phyloP scores from a whole-genome alignment of 2,888 invertebrate species.

The Trissoscelio sp. region DNA sequence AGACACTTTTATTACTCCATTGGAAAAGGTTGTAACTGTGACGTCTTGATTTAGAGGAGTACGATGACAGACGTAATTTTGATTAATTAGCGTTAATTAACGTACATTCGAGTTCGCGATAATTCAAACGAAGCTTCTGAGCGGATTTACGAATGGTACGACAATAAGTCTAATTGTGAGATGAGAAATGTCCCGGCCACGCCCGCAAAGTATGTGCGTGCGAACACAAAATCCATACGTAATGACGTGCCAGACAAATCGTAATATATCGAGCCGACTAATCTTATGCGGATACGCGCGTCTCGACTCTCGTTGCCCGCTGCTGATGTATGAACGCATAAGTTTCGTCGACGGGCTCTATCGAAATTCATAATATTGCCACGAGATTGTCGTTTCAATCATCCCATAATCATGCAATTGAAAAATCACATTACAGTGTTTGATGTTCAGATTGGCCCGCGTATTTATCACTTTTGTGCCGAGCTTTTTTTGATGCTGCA shows the following conservation, averaged over 20 bases:
- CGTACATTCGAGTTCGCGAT: constrained; percentile 21
- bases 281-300: constrained; percentile 56
- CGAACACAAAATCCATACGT: constrained; percentile 68
- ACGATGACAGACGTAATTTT: constrained; percentile 36
- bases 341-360: constrained; percentile 30
- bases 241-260: constrained; percentile 71
- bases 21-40: background rate
- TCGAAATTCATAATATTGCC: constrained; percentile 63
- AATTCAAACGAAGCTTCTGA: constrained; percentile 49
- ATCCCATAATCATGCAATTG: constrained; percentile 31
- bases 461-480: constrained; percentile 2
- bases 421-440: constrained; percentile 37
- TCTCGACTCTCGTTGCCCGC: constrained; percentile 46
- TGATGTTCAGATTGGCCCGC: constrained; percentile 1
- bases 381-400: constrained; percentile 24
- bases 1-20: background rate
- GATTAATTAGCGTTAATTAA: constrained; percentile 59
- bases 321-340: constrained; percentile 59
- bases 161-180: constrained; percentile 71
- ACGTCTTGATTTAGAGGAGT: constrained; percentile 38
- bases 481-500: background rate
- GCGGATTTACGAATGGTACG: constrained; percentile 68
- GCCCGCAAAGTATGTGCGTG: constrained; percentile 68
- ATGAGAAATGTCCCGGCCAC: constrained; percentile 69
- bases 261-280: constrained; percentile 69